Evolutionary conservation across 2,113 vertebrate species (phyloP).

Genomic region (Sander vitreus): DNA sequence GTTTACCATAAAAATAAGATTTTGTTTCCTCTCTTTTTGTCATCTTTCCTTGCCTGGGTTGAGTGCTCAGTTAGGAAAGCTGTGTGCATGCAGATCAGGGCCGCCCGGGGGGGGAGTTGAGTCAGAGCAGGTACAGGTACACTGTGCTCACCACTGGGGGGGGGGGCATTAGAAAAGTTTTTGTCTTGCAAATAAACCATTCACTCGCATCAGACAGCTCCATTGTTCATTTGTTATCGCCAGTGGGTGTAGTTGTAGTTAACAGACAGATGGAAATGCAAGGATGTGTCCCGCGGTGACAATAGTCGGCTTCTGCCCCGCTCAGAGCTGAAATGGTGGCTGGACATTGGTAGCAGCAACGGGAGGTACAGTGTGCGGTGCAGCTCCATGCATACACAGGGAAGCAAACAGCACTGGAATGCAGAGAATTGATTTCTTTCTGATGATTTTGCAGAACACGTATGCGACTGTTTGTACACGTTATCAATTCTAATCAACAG

Average conservation of each 20-base stretch:
- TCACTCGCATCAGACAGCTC: constrained; percentile 47
- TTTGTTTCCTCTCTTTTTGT: constrained; percentile 56
- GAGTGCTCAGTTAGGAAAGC: constrained; percentile 68
- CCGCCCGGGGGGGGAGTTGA: constrained; percentile 36
- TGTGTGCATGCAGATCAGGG: constrained; percentile 64
- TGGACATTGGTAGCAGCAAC: background rate
- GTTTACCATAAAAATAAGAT: constrained; percentile 81
- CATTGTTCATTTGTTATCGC: constrained; percentile 68
- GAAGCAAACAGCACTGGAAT: constrained; percentile 49
- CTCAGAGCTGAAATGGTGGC: constrained; percentile 32
- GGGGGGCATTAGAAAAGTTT: constrained; percentile 49
- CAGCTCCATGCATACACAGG: constrained; percentile 14
- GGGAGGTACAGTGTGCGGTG: constrained; percentile 9
- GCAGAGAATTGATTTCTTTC: constrained; percentile 36
- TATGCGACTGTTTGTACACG: constrained; percentile 6
- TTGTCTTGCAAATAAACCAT: constrained; percentile 80
- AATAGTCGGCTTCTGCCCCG: constrained; percentile 12
- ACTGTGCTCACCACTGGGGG: constrained; percentile 38
- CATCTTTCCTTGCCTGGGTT: constrained; percentile 50
- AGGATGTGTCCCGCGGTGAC: constrained; percentile 31
- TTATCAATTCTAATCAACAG: constrained; percentile 36
- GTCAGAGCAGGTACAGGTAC: constrained; percentile 40
- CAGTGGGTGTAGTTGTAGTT: constrained; percentile 61
- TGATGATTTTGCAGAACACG: constrained; percentile 29
- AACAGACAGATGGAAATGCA: constrained; percentile 55